These are phyloP conservation scores for Pandemis heparana DNA, from an alignment of 2,888 invertebrate genomes.

Conservation along the genomic window DNA sequence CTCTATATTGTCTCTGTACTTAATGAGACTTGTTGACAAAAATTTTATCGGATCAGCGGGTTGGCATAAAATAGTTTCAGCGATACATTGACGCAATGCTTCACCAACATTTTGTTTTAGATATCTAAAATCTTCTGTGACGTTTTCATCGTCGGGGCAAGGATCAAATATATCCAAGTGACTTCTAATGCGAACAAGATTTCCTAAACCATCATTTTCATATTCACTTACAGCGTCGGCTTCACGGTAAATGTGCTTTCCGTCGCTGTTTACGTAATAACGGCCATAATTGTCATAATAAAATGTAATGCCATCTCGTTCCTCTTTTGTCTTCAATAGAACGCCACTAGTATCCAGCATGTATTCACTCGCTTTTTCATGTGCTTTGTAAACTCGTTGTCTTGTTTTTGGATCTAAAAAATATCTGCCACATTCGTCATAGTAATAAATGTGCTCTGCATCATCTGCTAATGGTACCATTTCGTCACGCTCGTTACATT, in stretches of 20 bases:
- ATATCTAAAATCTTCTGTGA: constrained; percentile 77
- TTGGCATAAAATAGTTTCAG: constrained; percentile 72
- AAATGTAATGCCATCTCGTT: constrained; percentile 67
- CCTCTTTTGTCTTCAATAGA: constrained; percentile 73
- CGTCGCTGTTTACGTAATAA: constrained; percentile 71
- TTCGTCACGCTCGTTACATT: constrained; percentile 70
- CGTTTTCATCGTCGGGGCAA: constrained; percentile 72
- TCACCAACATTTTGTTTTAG: constrained; percentile 71
- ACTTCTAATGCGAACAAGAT: constrained; percentile 76
- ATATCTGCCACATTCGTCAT: constrained; percentile 79
- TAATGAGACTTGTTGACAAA: constrained; percentile 66
- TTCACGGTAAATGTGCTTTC: constrained; percentile 77
- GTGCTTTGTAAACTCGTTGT: constrained; percentile 75
- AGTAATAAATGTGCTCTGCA: constrained; percentile 68
- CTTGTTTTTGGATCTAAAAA: constrained; percentile 66
- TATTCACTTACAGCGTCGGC: constrained; percentile 73
- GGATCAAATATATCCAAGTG: constrained; percentile 68
- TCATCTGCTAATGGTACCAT: constrained; percentile 74
- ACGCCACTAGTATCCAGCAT: constrained; percentile 75
- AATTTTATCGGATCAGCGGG: constrained; percentile 78
- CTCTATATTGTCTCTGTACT: constrained; percentile 74
- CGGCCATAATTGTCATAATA: constrained; percentile 78
- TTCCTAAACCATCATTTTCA: constrained; percentile 80
- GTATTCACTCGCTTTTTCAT: constrained; percentile 73
- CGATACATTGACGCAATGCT: constrained; percentile 73